A percentile compares a stretch with the other conserved stretches of the same genome.
Conservation (phyloP, 1,140 invertebrate species). For the Lycorma delicatula region DNA sequence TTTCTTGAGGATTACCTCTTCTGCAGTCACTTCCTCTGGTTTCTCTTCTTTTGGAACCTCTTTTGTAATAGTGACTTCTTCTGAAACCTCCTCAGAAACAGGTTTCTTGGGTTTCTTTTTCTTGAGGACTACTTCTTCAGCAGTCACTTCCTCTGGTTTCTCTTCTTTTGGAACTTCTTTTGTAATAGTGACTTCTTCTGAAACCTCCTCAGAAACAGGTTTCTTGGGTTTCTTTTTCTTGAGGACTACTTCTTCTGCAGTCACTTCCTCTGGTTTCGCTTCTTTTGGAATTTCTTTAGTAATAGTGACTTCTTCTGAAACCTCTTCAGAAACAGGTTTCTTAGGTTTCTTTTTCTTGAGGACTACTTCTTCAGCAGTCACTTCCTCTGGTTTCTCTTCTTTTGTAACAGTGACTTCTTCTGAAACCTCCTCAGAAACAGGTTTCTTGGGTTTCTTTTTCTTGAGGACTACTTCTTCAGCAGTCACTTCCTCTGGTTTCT, state of each 20-base stretch:
- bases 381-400: too few species aligned
- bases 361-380: conserved; percentile 25
- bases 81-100: conserved; percentile 14
- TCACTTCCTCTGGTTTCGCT: not conserved
- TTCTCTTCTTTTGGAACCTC: conserved; percentile 19
- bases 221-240: conserved; percentile 10
- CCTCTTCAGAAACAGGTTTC: conserved; percentile 28
- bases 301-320: conserved; percentile 22
- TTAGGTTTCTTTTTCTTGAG: conserved; percentile 24
- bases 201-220: conserved; percentile 8
- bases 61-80: conserved; percentile 12
- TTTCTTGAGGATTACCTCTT: conserved; percentile 33
- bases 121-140: conserved; percentile 17
- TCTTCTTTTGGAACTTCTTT: conserved; percentile 20
- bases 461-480: too few species aligned
- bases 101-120: conserved; percentile 9
- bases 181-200: conserved; percentile 21
- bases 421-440: too few species aligned
- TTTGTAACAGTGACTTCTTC: too few species aligned
- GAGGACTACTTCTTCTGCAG: not conserved
- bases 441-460: too few species aligned
- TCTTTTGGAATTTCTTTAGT: not conserved
- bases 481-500: too few species aligned
- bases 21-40: conserved; percentile 39
- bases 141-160: too few species aligned